These are phyloP conservation scores for Galerucella calmariensis DNA, from an alignment of 2,888 invertebrate genomes.

Conservation along the genomic window DNA sequence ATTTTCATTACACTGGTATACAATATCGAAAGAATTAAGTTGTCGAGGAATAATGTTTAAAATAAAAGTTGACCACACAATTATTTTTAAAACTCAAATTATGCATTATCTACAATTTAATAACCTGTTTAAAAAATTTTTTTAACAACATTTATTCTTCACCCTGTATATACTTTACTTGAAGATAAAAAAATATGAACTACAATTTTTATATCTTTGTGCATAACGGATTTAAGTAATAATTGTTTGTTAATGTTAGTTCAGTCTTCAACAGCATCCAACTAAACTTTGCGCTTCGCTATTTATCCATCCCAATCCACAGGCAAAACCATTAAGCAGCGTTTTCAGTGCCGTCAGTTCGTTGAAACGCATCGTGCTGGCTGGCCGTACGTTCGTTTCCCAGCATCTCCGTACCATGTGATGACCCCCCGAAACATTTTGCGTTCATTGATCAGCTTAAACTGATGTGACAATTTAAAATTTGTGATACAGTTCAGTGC, in stretches of 20 bases:
- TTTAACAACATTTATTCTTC: too few species aligned
- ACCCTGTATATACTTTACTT: too few species aligned
- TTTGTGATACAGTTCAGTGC: conserved; percentile 35
- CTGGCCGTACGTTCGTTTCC: conserved; percentile 12
- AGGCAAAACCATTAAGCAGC: conserved; percentile 23
- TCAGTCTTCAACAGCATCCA: conserved; percentile 7
- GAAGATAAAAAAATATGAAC: too few species aligned
- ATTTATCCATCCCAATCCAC: conserved; percentile 16
- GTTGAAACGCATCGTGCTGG: conserved; percentile 22
- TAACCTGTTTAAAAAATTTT: neutral
- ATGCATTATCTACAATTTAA: neutral
- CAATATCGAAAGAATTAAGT: conserved; percentile 18
- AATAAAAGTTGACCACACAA: conserved; percentile 6
- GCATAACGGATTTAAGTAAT: neutral
- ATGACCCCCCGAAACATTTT: conserved; percentile 11
- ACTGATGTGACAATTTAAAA: conserved; percentile 16
- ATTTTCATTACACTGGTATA: conserved; percentile 19
- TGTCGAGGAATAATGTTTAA: conserved; percentile 3
- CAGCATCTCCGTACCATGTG: conserved; percentile 25
- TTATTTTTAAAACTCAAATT: neutral
- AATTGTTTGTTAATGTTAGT: neutral
- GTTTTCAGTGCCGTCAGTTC: conserved; percentile 37
- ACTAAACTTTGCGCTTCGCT: conserved; percentile 16
- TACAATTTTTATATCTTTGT: too few species aligned
- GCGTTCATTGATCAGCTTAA: neutral